Evolutionary conservation across 2,888 invertebrate genomes (phyloP).

Genomic region (Tipula lateralis): DNA sequence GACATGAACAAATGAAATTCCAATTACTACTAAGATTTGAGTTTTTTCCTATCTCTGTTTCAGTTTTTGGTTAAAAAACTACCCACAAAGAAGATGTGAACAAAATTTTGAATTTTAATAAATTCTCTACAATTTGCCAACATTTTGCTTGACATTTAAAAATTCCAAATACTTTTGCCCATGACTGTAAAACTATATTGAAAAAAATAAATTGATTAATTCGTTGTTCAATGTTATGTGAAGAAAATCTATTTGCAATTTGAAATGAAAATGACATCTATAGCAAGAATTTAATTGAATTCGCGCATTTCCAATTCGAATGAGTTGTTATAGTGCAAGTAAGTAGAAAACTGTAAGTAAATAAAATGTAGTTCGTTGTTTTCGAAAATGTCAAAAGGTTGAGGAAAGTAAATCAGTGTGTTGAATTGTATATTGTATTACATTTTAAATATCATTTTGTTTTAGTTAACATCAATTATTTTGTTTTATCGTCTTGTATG

Average conservation of each 20-base stretch:
- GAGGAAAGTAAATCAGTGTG: neutral
- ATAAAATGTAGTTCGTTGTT: neutral
- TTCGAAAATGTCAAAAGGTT: neutral
- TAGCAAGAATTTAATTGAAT: neutral
- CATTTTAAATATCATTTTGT: neutral
- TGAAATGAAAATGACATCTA: neutral
- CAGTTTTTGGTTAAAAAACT: no score
- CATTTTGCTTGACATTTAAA: no score
- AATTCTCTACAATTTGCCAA: no score
- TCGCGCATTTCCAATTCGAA: neutral
- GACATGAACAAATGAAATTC: no score
- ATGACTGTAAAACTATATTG: no score
- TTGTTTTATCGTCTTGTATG: neutral
- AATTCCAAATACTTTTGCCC: no score
- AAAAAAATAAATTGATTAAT: neutral
- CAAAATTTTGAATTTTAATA: no score
- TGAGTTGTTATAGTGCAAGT: neutral
- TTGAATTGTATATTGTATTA: neutral
- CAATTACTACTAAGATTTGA: no score
- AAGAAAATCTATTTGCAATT: neutral
- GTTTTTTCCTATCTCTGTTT: no score
- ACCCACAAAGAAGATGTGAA: no score
- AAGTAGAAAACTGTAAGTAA: neutral
- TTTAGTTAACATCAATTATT: neutral
- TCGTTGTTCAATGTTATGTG: neutral